Evolutionary conservation across 2,888 invertebrate genomes (phyloP), one percentile per base, ranked within the genome.

Genomic region (Drosophila niveifrons): DNA sequence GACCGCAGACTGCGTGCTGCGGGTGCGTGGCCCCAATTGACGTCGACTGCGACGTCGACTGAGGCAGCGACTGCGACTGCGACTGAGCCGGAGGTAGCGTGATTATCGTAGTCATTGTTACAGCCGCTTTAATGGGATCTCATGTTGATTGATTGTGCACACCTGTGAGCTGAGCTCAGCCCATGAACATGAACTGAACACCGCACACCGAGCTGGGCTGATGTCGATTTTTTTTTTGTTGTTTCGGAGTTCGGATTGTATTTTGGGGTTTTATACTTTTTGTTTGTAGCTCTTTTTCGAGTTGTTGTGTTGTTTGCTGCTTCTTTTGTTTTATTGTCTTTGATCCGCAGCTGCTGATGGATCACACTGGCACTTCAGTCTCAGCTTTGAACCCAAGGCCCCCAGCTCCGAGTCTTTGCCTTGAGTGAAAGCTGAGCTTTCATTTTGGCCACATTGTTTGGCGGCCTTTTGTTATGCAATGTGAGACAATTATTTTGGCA

Each of bases 101-200:
- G 85, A 80, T 82, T 85, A 85, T 87, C 79, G 82, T 82, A 70
- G 73, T 76, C 77, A 83, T 82, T 86, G 83, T 83, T 86, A 73
- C 77, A 70, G 72, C 73, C 62, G 80, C 79, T 78, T 87, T 83
- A 86, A 87, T 88, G 86, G 88, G 81, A 87, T 86, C 86, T 83
- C 88, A 78, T 71, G 86, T 87, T 87, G 86, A 87, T 87, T 87
- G 86, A 87, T 87, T 83, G 86, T 83, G 86, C 88, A 87, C 86
- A 87, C 86, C 86, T 87, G 86, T 86, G 85, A 64, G 76, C 56
- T 65, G 59, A 75, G 47, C 62, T 48, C 29, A 63, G 31, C 29
- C 39, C 41, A 43, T 10, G 23, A 10, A 58, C 29, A 18, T 31
- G 50, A 59, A 43, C 53, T 66, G 50, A 55, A 61, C 39, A 61